Evolutionary conservation across 2,888 invertebrate genomes (phyloP), one percentile per base, ranked within the genome.

Genomic region (Ametastegia equiseti): DNA sequence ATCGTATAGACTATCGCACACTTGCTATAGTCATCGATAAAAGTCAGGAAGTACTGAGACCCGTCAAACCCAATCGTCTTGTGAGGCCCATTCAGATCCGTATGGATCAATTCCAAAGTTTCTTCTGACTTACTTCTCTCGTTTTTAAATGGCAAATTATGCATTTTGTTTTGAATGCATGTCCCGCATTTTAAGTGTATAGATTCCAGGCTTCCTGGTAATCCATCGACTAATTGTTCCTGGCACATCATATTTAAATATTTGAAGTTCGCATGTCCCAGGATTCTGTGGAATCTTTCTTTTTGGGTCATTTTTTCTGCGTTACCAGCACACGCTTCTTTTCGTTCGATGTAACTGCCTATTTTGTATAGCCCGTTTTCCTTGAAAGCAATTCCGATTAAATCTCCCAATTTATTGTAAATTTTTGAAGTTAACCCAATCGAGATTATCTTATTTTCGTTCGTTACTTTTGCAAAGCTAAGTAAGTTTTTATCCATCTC

Each of bases 1-100:
- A 85, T 85, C n/a, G 79, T 57, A 65, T 82, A 84, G 0, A 85
- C 69, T 80, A 39, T 73, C 9, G 82, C 82, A 30, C 79, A 15
- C 79, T 85, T 84, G 81, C 83, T 84, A 77, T 83, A 86, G 83
- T 86, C 82, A 80, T 85, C 84, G 15, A 84, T 82, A 36, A 84
- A 85, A 1, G 79, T 30, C 3, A 84, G n/a, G 81, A 86, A 85
- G 81, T 84, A 86, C 81, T 79, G 81, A 81, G 84, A 84, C 4
- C 84, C 82, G 65, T 81, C 30, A 39, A 63, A 80, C 9, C 83
- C 83, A 11, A 45, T 81, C 23, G 73, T 82, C 27, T 19, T 67
- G 42, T 57, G 67, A 11, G 83, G 83, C 33, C 83, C 82, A 80
- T 69, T 65, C 11, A 82, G n/a, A 71, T 83, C 83, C 1, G 83